These are phyloP conservation scores for Drosophila tani DNA, from an alignment of 1,140 invertebrate species.

Conservation along the genomic window DNA sequence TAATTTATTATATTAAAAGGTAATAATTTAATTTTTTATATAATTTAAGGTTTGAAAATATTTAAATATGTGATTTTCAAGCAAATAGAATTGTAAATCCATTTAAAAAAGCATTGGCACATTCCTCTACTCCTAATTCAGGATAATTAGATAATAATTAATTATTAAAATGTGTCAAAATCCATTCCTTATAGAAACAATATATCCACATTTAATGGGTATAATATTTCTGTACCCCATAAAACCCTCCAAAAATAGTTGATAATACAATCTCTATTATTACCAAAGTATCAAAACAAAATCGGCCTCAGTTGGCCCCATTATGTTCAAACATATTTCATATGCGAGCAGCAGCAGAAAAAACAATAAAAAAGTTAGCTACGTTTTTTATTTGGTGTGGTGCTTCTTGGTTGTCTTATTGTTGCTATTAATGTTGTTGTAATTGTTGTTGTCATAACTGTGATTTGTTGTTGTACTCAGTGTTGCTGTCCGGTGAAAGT, in stretches of 20 bases:
- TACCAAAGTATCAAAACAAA: constrained; percentile 23
- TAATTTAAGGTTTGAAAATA: background rate
- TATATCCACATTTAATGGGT: no score
- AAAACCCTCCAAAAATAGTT: no score
- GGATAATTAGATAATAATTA: no score
- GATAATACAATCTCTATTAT: no score
- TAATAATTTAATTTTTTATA: background rate
- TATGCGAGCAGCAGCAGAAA: constrained; percentile 51
- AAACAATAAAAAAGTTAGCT: constrained; percentile 57
- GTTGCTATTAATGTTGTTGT: constrained; percentile 29
- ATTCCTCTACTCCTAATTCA: no score
- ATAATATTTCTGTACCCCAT: no score
- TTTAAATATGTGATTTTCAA: no score
- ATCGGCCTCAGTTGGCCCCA: constrained; percentile 54
- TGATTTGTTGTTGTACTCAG: constrained; percentile 58
- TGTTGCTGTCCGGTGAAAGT: constrained; percentile 74
- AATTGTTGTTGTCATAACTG: constrained; percentile 72
- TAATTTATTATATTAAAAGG: background rate
- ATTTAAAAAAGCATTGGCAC: no score
- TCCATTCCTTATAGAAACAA: no score
- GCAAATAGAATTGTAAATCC: no score
- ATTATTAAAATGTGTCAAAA: no score
- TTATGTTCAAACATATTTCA: constrained; percentile 73
- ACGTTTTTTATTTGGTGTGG: constrained; percentile 46
- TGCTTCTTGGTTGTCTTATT: constrained; percentile 32